A percentile compares a stretch with the other conserved stretches of the same genome.
These are phyloP conservation scores for Ptilonorhynchus violaceus DNA, from an alignment of 2,113 vertebrate genomes.

Conservation along the genomic window DNA sequence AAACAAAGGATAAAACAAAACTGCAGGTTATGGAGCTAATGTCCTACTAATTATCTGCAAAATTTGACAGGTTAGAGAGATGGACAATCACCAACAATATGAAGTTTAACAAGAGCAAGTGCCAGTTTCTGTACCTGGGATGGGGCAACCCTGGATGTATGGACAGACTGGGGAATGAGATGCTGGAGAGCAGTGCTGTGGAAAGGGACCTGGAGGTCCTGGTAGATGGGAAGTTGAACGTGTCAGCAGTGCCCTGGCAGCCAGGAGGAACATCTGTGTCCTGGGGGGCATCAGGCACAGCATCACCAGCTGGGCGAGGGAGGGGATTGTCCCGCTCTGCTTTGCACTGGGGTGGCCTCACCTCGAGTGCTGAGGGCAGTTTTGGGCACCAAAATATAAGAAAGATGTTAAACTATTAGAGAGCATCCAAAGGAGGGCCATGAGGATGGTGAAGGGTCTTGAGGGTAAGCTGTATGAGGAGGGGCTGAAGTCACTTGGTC, in stretches of 20 bases:
- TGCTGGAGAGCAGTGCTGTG: neutral
- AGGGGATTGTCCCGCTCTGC: neutral
- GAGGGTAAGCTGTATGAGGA: neutral
- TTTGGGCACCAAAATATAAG: neutral
- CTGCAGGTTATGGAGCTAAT: neutral
- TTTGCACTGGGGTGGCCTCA: accelerated
- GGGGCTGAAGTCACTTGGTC: neutral
- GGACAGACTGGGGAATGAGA: neutral
- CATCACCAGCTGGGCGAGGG: accelerated
- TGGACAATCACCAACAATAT: neutral
- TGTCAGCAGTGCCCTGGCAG: neutral
- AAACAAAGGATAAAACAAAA: neutral
- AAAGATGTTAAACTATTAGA: neutral
- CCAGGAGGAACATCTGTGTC: neutral
- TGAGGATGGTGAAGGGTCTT: accelerated
- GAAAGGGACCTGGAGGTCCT: neutral
- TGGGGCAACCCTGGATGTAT: neutral
- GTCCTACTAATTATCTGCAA: neutral
- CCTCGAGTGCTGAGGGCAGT: accelerated
- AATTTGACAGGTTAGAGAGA: neutral
- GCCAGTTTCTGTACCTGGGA: neutral
- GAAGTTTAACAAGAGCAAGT: neutral
- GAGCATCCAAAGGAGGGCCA: neutral
- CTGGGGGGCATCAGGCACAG: neutral
- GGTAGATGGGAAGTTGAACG: accelerated